phyloP scores from a whole-genome alignment of 2,888 invertebrate genomes.

The Dicranocentrus wangi region DNA sequence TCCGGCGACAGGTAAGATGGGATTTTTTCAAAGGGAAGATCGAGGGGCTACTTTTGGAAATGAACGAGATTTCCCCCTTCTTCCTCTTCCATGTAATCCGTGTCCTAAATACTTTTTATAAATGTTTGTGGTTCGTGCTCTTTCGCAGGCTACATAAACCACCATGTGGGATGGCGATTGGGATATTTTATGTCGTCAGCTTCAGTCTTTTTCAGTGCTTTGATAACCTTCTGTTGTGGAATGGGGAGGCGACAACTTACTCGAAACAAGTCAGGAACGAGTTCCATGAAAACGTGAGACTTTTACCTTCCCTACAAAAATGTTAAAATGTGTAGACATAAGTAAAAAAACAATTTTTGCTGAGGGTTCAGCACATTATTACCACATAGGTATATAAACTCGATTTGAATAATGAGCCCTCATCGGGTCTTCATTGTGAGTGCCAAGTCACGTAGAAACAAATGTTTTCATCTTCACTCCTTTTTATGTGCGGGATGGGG shows the following conservation, averaged over 20 bases:
- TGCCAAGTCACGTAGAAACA: slow-evolving; percentile 55
- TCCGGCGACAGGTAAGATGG: slow-evolving; percentile 82
- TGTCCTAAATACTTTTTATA: slow-evolving; percentile 44
- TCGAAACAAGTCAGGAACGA: slow-evolving; percentile 64
- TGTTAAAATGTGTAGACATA: not conserved
- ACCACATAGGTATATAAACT: too few relatives aligned
- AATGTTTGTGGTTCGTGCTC: slow-evolving; percentile 1
- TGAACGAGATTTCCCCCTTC: slow-evolving; percentile 1
- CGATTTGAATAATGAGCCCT: too few relatives aligned
- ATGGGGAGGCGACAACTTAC: slow-evolving; percentile 60
- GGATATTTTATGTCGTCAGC: slow-evolving; percentile 64
- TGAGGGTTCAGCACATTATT: too few relatives aligned
- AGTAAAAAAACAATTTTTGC: too few relatives aligned
- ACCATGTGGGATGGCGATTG: slow-evolving; percentile 45
- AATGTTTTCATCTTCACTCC: slow-evolving; percentile 49
- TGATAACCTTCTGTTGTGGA: slow-evolving; percentile 56
- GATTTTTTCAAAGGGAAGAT: not conserved
- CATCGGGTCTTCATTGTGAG: slow-evolving; percentile 8
- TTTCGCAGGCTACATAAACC: slow-evolving; percentile 61
- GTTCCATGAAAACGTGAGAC: slow-evolving; percentile 70
- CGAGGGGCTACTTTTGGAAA: not conserved
- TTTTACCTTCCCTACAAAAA: slow-evolving; percentile 1
- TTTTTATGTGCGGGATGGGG: slow-evolving; percentile 34
- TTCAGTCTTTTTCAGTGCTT: slow-evolving; percentile 61
- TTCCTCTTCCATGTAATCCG: not conserved